Base-by-base conservation (phyloP, 1,140 invertebrate species). In the Manduca sexta region DNA sequence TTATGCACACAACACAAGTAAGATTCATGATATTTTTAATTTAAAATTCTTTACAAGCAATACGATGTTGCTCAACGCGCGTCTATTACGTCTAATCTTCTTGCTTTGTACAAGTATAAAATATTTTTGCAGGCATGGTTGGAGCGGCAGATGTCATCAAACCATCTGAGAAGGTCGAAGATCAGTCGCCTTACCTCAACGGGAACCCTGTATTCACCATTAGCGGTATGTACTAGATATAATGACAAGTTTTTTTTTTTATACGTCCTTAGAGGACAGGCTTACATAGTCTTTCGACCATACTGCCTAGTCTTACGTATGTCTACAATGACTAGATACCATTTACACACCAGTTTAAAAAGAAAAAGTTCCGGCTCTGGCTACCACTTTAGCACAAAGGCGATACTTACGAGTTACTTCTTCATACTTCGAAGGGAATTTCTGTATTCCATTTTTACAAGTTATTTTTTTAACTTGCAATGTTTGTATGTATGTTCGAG, bases 161-260 rank as follows among this genome's bases (percentile, higher is more conserved):
- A 45, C 70, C 76, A n/a, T 64, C 74, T 45, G 74, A 74, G 5
- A 80, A 75, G 53, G 61, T 79, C 45, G 77, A 79, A 52, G 65
- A 74, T 37, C 78, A 76, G 10, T 79, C 77, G 11, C 79, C 77
- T 4, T 71, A 79, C 51, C 58, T 79, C 50, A 73, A 74, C 64
- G 68, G 67, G 6, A 75, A 65, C 51, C 74, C 75, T 39, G 63
- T 83, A n/a, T 83, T 71, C 42, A 83, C 79, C 37, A 81, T 83
- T 60, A 80, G 79, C 76, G 75, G 79, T 83, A 56, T 66, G 67
- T 72, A 8, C 21, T 26, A 26, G 21, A 26, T 5, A 26, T 26
- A 3, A 26, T 26, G n/a, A n/a, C n/a, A n/a, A n/a, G n/a, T 11
- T 4, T n/a, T 21, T 1, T 11, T 18, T 30, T 30, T 7, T 30